Conservation (phyloP, 2,888 invertebrate species). For the Alviniconcha strummeri region DNA sequence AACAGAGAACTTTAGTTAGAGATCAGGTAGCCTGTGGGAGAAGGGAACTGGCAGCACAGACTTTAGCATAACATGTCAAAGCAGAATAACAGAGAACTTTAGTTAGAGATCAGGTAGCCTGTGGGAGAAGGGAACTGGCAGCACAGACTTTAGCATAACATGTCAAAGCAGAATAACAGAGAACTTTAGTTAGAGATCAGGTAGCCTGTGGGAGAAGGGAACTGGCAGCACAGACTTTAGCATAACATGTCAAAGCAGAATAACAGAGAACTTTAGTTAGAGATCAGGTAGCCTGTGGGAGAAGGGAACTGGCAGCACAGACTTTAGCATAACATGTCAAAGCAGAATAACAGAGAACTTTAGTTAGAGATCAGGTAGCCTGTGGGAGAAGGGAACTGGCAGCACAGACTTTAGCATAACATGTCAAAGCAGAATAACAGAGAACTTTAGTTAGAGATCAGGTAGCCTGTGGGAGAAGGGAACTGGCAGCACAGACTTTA, state of each 20-base stretch:
- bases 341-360: not conserved
- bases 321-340: constrained; percentile 83
- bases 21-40: constrained; percentile 54
- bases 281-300: too few relatives aligned
- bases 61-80: constrained; percentile 82
- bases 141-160: constrained; percentile 83
- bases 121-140: constrained; percentile 80
- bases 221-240: constrained; percentile 83
- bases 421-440: constrained; percentile 72
- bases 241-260: constrained; percentile 78
- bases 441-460: too few relatives aligned
- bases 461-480: too few relatives aligned
- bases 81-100: not conserved
- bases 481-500: constrained; percentile 82
- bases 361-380: too few relatives aligned
- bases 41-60: constrained; percentile 82
- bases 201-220: constrained; percentile 74
- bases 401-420: constrained; percentile 83
- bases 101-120: too few relatives aligned
- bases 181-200: too few relatives aligned
- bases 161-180: constrained; percentile 64
- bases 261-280: not conserved
- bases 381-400: too few relatives aligned
- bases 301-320: constrained; percentile 82
- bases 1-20: not conserved